Base-by-base conservation (phyloP, 2,797 vertebrate genomes). In the Squalus acanthias region DNA sequence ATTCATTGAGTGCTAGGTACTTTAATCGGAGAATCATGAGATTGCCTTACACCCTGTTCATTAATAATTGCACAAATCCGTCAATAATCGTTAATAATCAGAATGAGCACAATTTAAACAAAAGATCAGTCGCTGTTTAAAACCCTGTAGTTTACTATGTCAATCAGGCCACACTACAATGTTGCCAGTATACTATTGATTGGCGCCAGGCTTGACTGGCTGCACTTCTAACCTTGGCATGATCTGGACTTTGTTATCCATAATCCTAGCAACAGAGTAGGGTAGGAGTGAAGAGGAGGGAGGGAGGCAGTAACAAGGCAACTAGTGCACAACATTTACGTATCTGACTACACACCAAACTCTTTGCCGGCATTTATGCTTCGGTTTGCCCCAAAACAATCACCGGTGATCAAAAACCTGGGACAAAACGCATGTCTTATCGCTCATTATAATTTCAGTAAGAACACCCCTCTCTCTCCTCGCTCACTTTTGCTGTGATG, bases 31-130 rank as follows among this genome's bases (percentile, higher is more conserved):
- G 63, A 24, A 93, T 85, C 91, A 69, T 9, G 65, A 26, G 91
- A 46, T 67, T 3, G 63, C 13, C 24, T 60, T 91, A 91, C 60
- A 60, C 13, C 22, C 9, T 22, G n/a, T 22, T 10, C 12, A 69
- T 93, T 93, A 93, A 93, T 69, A 93, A 93, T 69, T 93, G 65
- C 63, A 93, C 91, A 69, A 69, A 82, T 39, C 79, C 79, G 2
- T 20, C 79, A 93, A 67, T 93, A 24, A 65, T 93, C n/a, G 69
- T 93, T 69, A 93, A 13, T 93, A 67, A 69, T 69, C 20, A 93
- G n/a, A 93, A 69, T 93, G 65, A n/a, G 15, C 20, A 93, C n/a
- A 39, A 46, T 69, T 39, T 13, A 93, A 93, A 69, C 22, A 39
- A 67, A 69, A 12, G n/a, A 9, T 69, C 91, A 93, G n/a, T 93